A percentile compares a stretch with the other conserved stretches of the same genome.
Conservation (phyloP, 35 echinoderm and acorn worm genomes). For the Diadema setosum region DNA sequence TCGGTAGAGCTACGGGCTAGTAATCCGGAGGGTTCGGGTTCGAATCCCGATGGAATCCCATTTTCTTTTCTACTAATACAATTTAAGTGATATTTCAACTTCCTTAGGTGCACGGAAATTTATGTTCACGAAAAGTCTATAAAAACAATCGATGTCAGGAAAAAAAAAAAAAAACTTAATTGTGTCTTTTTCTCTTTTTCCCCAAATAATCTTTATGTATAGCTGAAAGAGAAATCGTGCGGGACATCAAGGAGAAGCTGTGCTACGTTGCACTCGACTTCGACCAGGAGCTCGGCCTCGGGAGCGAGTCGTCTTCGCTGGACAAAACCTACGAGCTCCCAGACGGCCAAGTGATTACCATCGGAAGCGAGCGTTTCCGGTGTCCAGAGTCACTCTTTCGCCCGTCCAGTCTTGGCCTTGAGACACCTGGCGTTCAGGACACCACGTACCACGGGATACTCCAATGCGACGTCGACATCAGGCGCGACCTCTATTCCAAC, state of each 20-base stretch:
- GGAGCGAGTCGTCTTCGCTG: neutral
- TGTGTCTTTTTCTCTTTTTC: neutral
- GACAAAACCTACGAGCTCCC: slow-evolving; percentile 77
- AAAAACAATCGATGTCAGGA: no score
- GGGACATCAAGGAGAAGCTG: slow-evolving; percentile 75
- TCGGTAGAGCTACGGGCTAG: no score
- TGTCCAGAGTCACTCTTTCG: slow-evolving; percentile 45
- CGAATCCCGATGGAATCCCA: no score
- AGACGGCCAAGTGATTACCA: slow-evolving; percentile 84
- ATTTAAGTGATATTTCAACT: no score
- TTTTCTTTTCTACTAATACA: no score
- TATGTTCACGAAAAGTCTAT: no score
- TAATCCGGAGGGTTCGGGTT: no score
- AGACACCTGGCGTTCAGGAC: slow-evolving; percentile 57
- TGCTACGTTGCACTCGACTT: slow-evolving; percentile 59
- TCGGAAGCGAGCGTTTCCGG: slow-evolving; percentile 59
- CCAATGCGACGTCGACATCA: slow-evolving; percentile 90
- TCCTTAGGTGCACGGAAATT: no score
- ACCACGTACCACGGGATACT: slow-evolving; percentile 80
- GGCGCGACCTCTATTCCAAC: slow-evolving; percentile 87
- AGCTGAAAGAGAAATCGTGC: slow-evolving; percentile 73
- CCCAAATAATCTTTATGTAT: neutral
- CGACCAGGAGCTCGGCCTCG: slow-evolving; percentile 52
- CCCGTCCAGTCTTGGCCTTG: slow-evolving; percentile 55
- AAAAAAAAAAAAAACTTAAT: no score